A percentile compares a stretch with the other conserved stretches of the same genome.
Conservation (phyloP, 2,888 invertebrate species). For the Eutolmus rufibarbis region DNA sequence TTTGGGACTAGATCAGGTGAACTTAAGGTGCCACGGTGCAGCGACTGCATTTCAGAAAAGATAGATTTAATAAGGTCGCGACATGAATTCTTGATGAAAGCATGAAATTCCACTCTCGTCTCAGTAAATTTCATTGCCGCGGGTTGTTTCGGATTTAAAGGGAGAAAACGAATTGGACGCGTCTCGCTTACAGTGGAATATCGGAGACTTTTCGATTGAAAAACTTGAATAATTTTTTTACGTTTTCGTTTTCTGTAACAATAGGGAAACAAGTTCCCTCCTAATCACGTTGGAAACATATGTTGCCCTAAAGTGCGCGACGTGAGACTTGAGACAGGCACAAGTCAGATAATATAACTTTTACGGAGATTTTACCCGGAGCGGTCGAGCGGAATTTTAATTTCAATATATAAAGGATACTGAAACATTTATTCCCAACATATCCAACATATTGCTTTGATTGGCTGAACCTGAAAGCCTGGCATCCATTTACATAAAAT, state of each 20-base stretch:
- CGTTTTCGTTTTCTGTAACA: background rate
- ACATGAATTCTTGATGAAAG: background rate
- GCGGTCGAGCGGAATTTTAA: conserved; percentile 8
- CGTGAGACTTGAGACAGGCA: background rate
- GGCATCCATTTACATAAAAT: background rate
- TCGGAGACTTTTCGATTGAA: background rate
- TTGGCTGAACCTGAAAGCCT: background rate
- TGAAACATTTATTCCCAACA: background rate
- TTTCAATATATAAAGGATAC: conserved; percentile 14
- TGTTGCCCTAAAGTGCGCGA: background rate
- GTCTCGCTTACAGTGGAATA: background rate
- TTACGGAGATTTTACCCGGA: background rate
- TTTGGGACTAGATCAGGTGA: background rate
- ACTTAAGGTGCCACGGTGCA: background rate
- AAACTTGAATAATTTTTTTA: background rate
- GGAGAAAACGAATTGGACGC: background rate
- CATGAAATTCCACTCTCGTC: background rate
- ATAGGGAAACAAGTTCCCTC: background rate
- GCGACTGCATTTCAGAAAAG: background rate
- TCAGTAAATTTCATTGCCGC: background rate
- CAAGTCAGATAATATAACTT: conserved; percentile 5
- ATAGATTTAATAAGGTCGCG: background rate
- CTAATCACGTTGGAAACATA: conserved; percentile 12
- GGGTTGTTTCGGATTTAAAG: background rate
- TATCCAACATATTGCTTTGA: background rate